phyloP scores from a whole-genome alignment of 2,888 invertebrate species.

The Agrotis segetum region DNA sequence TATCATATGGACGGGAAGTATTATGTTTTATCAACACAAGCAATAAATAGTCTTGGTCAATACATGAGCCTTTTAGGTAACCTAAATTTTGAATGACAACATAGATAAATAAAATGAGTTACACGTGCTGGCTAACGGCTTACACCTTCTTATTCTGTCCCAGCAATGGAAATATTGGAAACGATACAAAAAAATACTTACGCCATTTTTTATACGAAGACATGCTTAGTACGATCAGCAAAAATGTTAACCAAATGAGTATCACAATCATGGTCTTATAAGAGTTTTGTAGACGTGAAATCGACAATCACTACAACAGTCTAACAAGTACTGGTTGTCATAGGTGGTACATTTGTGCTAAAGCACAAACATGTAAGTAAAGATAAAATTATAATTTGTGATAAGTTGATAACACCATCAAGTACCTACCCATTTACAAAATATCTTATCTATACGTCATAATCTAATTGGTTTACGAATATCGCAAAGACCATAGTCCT shows the following conservation, averaged over 20 bases:
- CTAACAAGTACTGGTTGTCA: constrained; percentile 30
- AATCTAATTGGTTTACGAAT: constrained; percentile 35
- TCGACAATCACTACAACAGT: constrained; percentile 25
- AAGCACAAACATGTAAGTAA: constrained; percentile 9
- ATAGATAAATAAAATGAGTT: too few species aligned
- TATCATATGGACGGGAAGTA: background rate
- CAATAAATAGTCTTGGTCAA: background rate
- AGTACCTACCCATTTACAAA: background rate
- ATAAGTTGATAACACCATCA: constrained; percentile 19
- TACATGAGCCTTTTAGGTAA: too few species aligned
- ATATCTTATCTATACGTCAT: constrained; percentile 44
- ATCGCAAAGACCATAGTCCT: background rate
- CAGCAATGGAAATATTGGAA: background rate
- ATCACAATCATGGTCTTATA: constrained; percentile 30
- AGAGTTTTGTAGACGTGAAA: background rate
- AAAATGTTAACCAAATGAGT: constrained; percentile 32
- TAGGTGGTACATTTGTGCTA: constrained; percentile 9
- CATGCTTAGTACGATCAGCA: constrained; percentile 15
- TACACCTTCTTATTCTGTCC: background rate
- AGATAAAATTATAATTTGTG: constrained; percentile 53
- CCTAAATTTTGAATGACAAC: background rate
- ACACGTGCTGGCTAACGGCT: background rate
- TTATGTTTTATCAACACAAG: background rate
- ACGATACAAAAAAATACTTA: constrained; percentile 25
- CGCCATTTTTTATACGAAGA: constrained; percentile 43